Base-by-base conservation (phyloP, 2,888 invertebrate species). In the Aradus depressus region DNA sequence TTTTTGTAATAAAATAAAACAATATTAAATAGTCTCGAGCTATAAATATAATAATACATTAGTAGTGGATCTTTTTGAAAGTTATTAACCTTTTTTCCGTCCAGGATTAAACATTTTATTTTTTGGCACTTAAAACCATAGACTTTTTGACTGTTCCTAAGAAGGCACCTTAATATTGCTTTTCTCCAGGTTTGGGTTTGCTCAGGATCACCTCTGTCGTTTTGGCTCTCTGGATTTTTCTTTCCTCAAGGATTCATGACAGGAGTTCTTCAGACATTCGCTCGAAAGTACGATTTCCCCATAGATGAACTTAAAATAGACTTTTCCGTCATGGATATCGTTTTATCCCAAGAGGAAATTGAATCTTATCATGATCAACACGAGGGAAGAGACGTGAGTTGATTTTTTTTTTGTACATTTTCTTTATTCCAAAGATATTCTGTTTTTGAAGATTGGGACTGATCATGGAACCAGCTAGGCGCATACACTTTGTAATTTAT, bases 241-340 rank as follows among this genome's bases (percentile, higher is more conserved):
- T 93, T 93, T 67, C 92, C 92, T 0, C 92, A 93, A 72, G 90
- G 92, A 4, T 83, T 93, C 66, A 74, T 95, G 50, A 93, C 93
- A 0, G 92, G 90, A 23, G 79, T 86, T 41, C 71, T 91, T 62
- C 93, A 95, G 70, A 87, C 91, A 4, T 85, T 81, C 68, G 90
- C 93, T 4, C 75, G 93, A 41, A 83, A 83, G 60, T 84, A 87
- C 62, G 77, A 81, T 49, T 75, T 89, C 35, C 90, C 93, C 2
- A 92, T 95, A 44, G 92, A 95, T 68, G 77, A 79, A 43, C 70
- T 88, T 3, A 76, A 81, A 65, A 85, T 90, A 65, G 87, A 92
- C 66, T 92, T 90, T 66, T 66, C 70, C n/a, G 74, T 87, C 0
- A 66, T 69, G 4, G 66, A 70, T 1, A 65, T 71, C 3, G 67